Evolutionary conservation across 2,888 invertebrate species (phyloP), one percentile per base, ranked within the genome.

Genomic region (Xylota sylvarum): DNA sequence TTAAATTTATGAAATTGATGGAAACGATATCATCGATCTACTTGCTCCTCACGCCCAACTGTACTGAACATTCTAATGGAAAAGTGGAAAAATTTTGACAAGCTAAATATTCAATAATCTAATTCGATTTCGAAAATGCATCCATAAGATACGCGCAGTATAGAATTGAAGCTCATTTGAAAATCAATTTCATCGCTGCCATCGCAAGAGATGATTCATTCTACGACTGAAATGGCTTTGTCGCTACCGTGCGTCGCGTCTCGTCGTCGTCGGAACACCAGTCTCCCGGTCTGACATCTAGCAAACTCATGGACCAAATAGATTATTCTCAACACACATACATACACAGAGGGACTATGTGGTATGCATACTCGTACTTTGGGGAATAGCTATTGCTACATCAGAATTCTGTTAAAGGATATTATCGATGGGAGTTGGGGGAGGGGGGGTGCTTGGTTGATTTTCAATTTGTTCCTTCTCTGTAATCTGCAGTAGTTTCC

Each of bases 171-270:
- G 69, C 84, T 84, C 80, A 84, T 84, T 84, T 84, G 67, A 84
- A 84, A 84, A 84, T 84, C 84, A 84, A 84, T 84, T 84, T 84
- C 84, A 80, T 84, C 74, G 80, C 83, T 79, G 67, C 72, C 83
- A 73, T 79, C 30, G 52, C 60, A 73, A 67, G 73, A 62, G 80
- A 74, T 69, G 80, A 80, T 80, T 84, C 80, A 80, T 84, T 48
- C 80, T 12, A 40, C 32, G 67, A 67, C 52, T 73, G 73, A 70
- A 74, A 80, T 84, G 80, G 74, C 69, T 74, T 69, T 73, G 84
- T 84, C 80, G 48, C 48, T 48, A 14, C 40, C 72, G n/a, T n/a
- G n/a, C n/a, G n/a, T n/a, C n/a, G n/a, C n/a, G 52, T 56, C 64
- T 1, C 23, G 23, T 23, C 23, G 23, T 23, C 64, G n/a, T n/a